Percentiles rank a stretch among this genome's conserved stretches.
Evolutionary conservation across 2,113 vertebrate species (phyloP).

Genomic region (Psilopsiagon aymara): DNA sequence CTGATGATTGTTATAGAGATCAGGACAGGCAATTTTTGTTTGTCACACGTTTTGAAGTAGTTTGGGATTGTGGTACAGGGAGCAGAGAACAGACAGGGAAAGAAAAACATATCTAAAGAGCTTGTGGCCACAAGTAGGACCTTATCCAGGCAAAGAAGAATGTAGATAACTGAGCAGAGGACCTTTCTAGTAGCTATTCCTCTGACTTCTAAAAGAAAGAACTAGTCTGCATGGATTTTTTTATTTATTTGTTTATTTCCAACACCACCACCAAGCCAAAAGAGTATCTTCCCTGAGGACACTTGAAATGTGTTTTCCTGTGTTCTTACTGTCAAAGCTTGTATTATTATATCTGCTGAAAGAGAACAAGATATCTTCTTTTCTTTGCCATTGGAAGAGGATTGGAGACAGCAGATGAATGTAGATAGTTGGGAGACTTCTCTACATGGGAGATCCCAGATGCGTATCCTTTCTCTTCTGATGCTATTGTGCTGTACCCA

Average conservation of each 20-base stretch:
- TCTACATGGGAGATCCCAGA: background rate
- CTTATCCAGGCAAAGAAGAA: background rate
- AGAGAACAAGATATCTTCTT: background rate
- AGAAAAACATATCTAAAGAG: background rate
- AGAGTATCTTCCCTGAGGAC: background rate
- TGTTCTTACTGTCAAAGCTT: background rate
- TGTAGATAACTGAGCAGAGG: background rate
- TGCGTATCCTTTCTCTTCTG: background rate
- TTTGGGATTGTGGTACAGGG: background rate
- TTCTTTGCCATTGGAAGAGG: background rate
- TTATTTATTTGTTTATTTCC: background rate
- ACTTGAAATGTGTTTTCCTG: background rate
- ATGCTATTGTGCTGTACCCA: background rate
- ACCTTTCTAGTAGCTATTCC: background rate
- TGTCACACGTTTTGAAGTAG: background rate
- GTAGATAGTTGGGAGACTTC: background rate
- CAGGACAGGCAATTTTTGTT: background rate
- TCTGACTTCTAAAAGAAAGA: background rate
- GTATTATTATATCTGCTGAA: background rate
- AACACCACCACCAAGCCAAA: background rate
- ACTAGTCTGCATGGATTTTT: background rate
- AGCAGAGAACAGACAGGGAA: background rate
- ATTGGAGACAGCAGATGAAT: background rate
- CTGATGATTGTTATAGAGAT: background rate
- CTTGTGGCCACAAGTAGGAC: background rate